Conservation (phyloP, 2,888 invertebrate species). For the Amblyjoppa fuscipennis region DNA sequence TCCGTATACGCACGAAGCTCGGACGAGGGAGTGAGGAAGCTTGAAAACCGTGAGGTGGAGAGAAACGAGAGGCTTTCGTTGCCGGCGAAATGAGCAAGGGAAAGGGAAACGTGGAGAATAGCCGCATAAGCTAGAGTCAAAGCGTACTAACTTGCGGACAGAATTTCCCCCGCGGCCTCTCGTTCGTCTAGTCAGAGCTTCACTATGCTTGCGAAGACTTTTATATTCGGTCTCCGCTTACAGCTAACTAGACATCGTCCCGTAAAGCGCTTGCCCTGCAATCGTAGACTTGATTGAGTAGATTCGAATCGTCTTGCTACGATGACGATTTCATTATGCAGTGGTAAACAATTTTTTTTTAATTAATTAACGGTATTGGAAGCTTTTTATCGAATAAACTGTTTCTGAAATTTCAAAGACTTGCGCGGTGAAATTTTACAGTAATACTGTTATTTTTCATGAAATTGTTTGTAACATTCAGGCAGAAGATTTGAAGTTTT, state of each 20-base stretch:
- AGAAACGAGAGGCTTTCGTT: slow-evolving; percentile 69
- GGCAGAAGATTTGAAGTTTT: too few species aligned
- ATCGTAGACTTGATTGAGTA: background rate
- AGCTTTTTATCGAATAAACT: too few species aligned
- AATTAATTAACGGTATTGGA: too few species aligned
- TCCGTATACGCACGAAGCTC: slow-evolving; percentile 58
- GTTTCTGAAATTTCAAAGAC: too few species aligned
- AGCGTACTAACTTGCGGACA: slow-evolving; percentile 12
- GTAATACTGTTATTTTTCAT: too few species aligned
- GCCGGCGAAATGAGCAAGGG: slow-evolving; percentile 49
- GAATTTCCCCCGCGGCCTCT: slow-evolving; percentile 14
- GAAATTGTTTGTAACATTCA: too few species aligned
- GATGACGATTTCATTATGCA: slow-evolving; percentile 13
- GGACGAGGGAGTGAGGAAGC: slow-evolving; percentile 65
- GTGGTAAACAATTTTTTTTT: too few species aligned
- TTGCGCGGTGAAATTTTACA: too few species aligned
- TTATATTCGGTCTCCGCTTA: slow-evolving; percentile 11
- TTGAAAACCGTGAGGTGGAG: slow-evolving; percentile 54
- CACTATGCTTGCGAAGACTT: slow-evolving; percentile 42
- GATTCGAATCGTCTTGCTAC: background rate
- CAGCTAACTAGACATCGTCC: background rate
- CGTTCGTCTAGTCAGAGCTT: slow-evolving; percentile 16
- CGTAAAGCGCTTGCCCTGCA: slow-evolving; percentile 1
- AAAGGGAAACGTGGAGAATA: slow-evolving; percentile 53
- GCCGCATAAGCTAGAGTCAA: slow-evolving; percentile 15